Evolutionary conservation across 2,797 vertebrate species (phyloP).

Genomic region (Sebastes glaucus): DNA sequence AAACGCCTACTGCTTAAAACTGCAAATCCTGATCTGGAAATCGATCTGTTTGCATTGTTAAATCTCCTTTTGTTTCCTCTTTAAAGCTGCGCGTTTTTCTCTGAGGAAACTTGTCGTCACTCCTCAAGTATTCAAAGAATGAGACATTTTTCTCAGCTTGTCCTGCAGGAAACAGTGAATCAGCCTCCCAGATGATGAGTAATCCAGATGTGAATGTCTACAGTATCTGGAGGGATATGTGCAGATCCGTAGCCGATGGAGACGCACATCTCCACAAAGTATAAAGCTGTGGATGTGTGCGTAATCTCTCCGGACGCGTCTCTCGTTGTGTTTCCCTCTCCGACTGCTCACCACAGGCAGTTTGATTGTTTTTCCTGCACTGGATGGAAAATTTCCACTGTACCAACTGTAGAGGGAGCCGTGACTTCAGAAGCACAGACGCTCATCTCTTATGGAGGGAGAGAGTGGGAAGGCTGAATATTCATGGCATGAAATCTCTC

Average conservation of each 20-base stretch:
- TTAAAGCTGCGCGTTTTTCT: neutral
- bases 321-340: slow-evolving; percentile 46
- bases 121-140: slow-evolving; percentile 75
- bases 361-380: slow-evolving; percentile 68
- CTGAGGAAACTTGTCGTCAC: slow-evolving; percentile 77
- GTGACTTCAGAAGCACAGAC: slow-evolving; percentile 62
- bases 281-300: neutral
- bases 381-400: slow-evolving; percentile 66
- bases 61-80: neutral
- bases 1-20: slow-evolving; percentile 6
- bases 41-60: slow-evolving; percentile 35
- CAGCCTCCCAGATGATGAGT: neutral
- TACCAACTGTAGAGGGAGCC: slow-evolving; percentile 81
- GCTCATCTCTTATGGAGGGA: neutral
- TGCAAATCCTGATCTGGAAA: slow-evolving; percentile 31
- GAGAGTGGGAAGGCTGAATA: slow-evolving; percentile 23
- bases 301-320: slow-evolving; percentile 50
- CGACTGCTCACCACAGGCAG: slow-evolving; percentile 63
- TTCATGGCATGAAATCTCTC: neutral
- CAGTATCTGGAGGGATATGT: neutral
- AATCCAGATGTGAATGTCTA: slow-evolving; percentile 8
- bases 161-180: slow-evolving; percentile 30
- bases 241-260: slow-evolving; percentile 1
- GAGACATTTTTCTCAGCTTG: slow-evolving; percentile 34
- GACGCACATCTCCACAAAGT: slow-evolving; percentile 13